Evolutionary conservation across 2,888 invertebrate species (phyloP).

Genomic region (Macrosiphum euphorbiae): DNA sequence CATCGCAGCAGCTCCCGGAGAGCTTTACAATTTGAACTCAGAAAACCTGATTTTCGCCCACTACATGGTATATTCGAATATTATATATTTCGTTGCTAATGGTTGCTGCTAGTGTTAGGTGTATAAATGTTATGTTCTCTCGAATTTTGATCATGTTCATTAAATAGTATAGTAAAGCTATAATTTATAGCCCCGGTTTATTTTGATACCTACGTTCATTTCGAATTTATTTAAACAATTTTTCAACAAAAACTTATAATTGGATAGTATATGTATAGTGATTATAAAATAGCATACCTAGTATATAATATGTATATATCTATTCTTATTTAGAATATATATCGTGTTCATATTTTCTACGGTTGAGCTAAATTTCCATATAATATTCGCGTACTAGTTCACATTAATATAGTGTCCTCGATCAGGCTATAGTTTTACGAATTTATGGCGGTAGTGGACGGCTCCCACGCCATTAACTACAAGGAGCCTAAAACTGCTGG

Average conservation of each 20-base stretch:
- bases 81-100: neutral
- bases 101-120: neutral
- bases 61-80: neutral
- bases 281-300: neutral
- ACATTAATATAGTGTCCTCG: neutral
- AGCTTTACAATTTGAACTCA: neutral
- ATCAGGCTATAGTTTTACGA: neutral
- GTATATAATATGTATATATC: neutral
- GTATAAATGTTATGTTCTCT: neutral
- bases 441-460: neutral
- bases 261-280: neutral
- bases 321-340: neutral
- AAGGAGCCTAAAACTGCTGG: neutral
- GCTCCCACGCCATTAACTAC: neutral
- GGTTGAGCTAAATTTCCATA: neutral
- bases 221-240: slow-evolving; percentile 19
- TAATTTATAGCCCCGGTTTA: slow-evolving; percentile 44
- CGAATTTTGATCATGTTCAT: slow-evolving; percentile 15
- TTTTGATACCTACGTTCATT: slow-evolving; percentile 21
- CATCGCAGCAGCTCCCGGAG: neutral
- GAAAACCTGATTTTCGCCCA: slow-evolving; percentile 52
- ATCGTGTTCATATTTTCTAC: neutral
- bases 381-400: neutral
- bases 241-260: slow-evolving; percentile 36
- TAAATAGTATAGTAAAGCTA: slow-evolving; percentile 16